These are phyloP conservation scores for Dicranocentrus wangi DNA, from an alignment of 2,888 invertebrate genomes.

Conservation along the genomic window DNA sequence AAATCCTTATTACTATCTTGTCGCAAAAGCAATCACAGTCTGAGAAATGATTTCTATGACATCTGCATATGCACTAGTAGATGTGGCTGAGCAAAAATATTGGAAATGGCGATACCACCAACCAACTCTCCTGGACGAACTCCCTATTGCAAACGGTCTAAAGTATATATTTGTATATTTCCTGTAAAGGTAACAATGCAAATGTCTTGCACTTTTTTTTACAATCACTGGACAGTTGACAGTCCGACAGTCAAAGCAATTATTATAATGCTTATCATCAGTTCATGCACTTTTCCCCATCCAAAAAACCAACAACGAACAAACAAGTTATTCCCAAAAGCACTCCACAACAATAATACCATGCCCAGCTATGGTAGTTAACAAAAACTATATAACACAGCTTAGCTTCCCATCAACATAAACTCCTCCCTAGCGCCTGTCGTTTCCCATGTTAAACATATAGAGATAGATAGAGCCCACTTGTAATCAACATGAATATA, in stretches of 20 bases:
- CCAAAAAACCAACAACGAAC: not conserved
- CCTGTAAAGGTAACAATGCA: not conserved
- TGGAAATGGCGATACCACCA: not conserved
- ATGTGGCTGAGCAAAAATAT: slow-evolving; percentile 13
- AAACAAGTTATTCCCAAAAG: not conserved
- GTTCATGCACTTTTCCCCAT: not conserved
- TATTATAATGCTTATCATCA: too few relatives aligned
- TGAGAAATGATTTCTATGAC: slow-evolving; percentile 45
- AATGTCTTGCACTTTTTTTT: too few relatives aligned
- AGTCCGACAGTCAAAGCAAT: not conserved
- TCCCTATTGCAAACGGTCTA: too few relatives aligned
- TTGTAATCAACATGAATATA: too few relatives aligned
- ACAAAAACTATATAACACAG: too few relatives aligned
- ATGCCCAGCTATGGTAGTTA: not conserved
- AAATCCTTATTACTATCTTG: slow-evolving; percentile 49
- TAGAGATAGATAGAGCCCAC: not conserved
- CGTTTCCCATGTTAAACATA: not conserved
- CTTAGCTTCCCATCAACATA: not conserved
- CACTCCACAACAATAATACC: not conserved
- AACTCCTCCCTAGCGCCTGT: not conserved
- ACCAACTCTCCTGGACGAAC: not conserved
- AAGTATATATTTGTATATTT: too few relatives aligned
- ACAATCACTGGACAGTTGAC: too few relatives aligned
- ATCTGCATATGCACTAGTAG: slow-evolving; percentile 12
- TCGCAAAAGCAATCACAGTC: slow-evolving; percentile 23